Evolutionary conservation across 2,888 invertebrate genomes (phyloP).

Genomic region (Stratiomys singularior): DNA sequence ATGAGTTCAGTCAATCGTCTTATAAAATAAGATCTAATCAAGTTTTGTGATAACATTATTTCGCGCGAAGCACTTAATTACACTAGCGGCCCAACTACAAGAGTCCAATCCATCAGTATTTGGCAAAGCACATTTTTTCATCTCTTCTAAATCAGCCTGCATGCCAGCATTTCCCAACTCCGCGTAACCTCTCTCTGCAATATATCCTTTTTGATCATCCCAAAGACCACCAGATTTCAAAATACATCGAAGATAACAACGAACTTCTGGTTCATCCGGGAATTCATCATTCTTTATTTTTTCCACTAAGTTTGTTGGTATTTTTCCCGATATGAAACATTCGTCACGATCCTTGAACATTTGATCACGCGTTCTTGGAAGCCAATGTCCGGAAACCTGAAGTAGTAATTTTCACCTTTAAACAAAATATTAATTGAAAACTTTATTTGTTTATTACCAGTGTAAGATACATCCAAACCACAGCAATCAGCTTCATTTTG

Average conservation of each 20-base stretch:
- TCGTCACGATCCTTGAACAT: not conserved
- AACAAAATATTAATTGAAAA: too few species aligned
- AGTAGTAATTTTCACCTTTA: too few species aligned
- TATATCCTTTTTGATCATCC: constrained; percentile 4
- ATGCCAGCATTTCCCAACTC: not conserved
- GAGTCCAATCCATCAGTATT: not conserved
- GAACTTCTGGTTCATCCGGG: not conserved
- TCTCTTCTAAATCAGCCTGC: not conserved
- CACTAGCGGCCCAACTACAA: not conserved
- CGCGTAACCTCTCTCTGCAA: not conserved
- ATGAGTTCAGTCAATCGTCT: too few species aligned
- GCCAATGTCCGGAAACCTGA: constrained; percentile 13
- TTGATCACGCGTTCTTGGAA: not conserved
- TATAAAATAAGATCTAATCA: too few species aligned
- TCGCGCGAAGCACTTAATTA: not conserved
- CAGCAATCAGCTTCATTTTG: too few species aligned
- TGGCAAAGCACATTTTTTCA: not conserved
- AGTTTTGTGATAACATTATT: not conserved
- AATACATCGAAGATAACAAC: constrained; percentile 13
- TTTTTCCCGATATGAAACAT: not conserved
- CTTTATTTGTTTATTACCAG: too few species aligned
- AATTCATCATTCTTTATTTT: not conserved
- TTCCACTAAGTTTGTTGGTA: not conserved
- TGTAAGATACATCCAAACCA: too few species aligned
- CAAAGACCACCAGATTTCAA: not conserved